Percentiles rank a stretch among this genome's conserved stretches.
Evolutionary conservation across 2,113 vertebrate genomes (phyloP).

Genomic region (Lasiurus borealis): DNA sequence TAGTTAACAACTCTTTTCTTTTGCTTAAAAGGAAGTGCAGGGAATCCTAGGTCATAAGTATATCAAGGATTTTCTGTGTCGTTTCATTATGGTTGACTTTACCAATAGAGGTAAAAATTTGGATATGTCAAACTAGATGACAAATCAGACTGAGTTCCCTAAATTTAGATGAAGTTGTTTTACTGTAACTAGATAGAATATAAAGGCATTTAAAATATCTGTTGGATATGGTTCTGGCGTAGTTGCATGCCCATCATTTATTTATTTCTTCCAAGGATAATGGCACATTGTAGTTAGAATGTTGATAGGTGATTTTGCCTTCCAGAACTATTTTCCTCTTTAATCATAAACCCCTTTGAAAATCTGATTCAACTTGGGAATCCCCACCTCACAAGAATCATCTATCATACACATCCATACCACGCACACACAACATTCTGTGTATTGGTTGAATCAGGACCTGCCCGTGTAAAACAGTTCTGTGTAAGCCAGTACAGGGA

Average conservation of each 20-base stretch:
- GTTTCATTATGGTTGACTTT: background rate
- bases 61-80: background rate
- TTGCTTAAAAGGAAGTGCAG: background rate
- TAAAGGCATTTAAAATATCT: background rate
- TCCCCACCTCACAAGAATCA: background rate
- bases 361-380: conserved; percentile 36
- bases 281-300: background rate
- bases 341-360: background rate
- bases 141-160: conserved; percentile 11
- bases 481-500: background rate
- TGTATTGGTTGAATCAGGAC: background rate
- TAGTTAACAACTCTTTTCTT: background rate
- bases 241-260: background rate
- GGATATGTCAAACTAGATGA: background rate
- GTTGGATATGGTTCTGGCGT: background rate
- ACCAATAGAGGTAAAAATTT: background rate
- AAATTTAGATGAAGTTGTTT: conserved; percentile 26
- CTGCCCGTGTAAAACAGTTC: background rate
- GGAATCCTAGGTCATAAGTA: background rate
- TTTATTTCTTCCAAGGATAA: background rate
- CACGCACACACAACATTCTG: background rate
- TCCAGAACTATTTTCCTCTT: background rate
- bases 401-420: background rate
- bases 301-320: background rate
- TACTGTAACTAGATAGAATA: background rate